Conservation (phyloP, 2,113 vertebrate species). For the Aptenodytes forsteri region DNA sequence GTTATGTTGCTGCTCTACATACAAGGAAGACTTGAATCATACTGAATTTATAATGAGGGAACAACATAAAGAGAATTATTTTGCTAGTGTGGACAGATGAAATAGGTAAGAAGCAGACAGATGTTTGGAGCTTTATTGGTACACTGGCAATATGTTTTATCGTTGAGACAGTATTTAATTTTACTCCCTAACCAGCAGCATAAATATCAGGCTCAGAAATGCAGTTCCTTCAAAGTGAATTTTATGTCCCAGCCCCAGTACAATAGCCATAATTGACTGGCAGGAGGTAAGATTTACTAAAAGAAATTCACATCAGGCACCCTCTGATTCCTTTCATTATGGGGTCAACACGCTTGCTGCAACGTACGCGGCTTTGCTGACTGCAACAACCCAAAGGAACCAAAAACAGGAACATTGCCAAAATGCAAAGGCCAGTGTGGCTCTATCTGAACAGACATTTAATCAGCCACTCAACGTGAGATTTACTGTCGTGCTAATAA, state of each 20-base stretch:
- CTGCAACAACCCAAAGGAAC: neutral
- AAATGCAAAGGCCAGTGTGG: neutral
- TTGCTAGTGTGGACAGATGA: neutral
- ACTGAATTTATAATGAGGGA: neutral
- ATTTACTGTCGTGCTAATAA: neutral
- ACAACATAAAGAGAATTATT: neutral
- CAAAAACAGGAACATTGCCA: neutral
- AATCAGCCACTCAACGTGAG: neutral
- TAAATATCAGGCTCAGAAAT: neutral
- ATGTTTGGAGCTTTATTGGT: neutral
- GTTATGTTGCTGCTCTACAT: neutral
- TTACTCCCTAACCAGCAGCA: neutral
- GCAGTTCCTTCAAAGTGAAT: neutral
- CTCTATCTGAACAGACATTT: neutral
- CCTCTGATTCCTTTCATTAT: neutral
- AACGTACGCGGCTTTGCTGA: rapidly evolving
- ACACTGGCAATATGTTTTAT: neutral
- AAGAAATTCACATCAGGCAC: neutral
- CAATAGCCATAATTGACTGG: neutral
- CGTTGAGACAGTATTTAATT: neutral
- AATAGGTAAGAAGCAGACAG: neutral
- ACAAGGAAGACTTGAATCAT: neutral
- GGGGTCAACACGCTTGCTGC: neutral
- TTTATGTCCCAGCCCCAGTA: neutral
- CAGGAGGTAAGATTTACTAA: neutral